A percentile compares a stretch with the other conserved stretches of the same genome.
Evolutionary conservation across 2,797 vertebrate species (phyloP).

Genomic region (Huso huso): DNA sequence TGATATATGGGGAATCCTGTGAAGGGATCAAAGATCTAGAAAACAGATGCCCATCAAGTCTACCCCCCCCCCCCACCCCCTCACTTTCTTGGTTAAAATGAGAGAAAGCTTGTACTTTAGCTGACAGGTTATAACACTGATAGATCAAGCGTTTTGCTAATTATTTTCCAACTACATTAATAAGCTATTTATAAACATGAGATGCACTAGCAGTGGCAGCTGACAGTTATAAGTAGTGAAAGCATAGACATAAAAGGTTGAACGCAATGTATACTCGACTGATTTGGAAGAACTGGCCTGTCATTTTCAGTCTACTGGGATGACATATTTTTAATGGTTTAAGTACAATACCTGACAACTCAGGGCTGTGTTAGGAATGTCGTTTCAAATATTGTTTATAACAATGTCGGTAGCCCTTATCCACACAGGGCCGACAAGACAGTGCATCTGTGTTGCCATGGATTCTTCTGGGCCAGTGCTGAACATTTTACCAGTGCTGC

Average conservation of each 20-base stretch:
- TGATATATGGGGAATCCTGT: slow-evolving; percentile 43
- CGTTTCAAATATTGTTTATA: too few species aligned
- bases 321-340: background rate
- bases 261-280: background rate
- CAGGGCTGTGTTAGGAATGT: background rate
- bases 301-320: background rate
- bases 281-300: background rate
- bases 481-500: too few species aligned
- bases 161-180: background rate
- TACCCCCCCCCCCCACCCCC: too few species aligned
- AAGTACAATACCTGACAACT: background rate
- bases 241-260: background rate
- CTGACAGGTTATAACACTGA: too few species aligned
- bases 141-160: background rate
- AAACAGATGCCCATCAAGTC: background rate
- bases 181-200: background rate
- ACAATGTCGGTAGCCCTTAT: too few species aligned
- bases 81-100: too few species aligned
- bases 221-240: background rate
- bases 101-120: too few species aligned
- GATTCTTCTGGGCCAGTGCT: too few species aligned
- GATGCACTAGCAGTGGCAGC: background rate
- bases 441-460: too few species aligned
- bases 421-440: too few species aligned
- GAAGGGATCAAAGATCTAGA: slow-evolving; percentile 40